A percentile compares a stretch with the other conserved stretches of the same genome.
Evolutionary conservation across 2,113 vertebrate species (phyloP).

Genomic region (Ciconia stormi): DNA sequence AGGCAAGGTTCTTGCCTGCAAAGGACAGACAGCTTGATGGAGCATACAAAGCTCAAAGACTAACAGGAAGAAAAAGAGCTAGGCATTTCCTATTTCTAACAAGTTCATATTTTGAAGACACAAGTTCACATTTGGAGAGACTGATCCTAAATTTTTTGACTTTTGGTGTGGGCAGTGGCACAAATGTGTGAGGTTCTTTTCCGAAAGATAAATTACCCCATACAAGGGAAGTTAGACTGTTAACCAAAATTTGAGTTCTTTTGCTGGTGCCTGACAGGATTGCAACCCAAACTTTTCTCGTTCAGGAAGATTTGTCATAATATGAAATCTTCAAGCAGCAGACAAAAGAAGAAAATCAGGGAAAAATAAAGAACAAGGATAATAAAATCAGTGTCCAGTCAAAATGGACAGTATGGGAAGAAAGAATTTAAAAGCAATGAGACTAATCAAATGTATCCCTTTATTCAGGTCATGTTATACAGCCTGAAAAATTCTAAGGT

Average conservation of each 20-base stretch:
- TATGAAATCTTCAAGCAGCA: neutral
- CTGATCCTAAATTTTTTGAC: neutral
- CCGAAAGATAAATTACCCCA: neutral
- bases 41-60: neutral
- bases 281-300: neutral
- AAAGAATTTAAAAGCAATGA: neutral
- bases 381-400: neutral
- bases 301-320: neutral
- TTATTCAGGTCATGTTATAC: neutral
- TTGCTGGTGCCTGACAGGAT: neutral
- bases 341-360: neutral
- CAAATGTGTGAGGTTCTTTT: neutral
- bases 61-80: neutral
- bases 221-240: neutral
- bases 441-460: neutral
- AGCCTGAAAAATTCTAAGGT: neutral
- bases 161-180: neutral
- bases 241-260: neutral
- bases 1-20: neutral
- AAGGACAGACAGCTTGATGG: neutral
- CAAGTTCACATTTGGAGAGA: neutral
- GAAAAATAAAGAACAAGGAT: neutral
- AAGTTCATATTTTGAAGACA: neutral
- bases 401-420: neutral
- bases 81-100: neutral